Evolutionary conservation across 2,888 invertebrate genomes (phyloP).

Genomic region (Nemoura dubitans): DNA sequence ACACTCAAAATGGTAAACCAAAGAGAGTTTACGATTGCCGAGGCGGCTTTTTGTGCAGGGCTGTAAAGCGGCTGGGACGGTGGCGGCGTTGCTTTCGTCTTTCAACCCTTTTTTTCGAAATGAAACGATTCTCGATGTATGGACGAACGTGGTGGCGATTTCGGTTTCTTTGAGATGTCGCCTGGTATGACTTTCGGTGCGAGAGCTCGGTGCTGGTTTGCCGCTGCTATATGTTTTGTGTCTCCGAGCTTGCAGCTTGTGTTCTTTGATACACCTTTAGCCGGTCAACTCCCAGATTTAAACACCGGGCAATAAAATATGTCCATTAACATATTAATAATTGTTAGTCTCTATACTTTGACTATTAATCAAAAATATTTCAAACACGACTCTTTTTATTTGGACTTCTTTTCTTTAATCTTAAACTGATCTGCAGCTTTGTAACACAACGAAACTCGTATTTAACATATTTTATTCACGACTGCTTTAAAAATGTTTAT

Average conservation of each 20-base stretch:
- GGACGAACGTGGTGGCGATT: not conserved
- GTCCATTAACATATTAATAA: conserved; percentile 22
- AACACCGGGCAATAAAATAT: conserved; percentile 9
- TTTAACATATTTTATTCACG: conserved; percentile 28
- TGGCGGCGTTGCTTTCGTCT: not conserved
- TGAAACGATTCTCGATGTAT: not conserved
- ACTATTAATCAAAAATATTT: conserved; percentile 24
- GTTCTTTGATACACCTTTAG: not conserved
- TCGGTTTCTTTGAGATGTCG: not conserved
- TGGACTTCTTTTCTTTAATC: conserved; percentile 15
- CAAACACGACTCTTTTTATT: conserved; percentile 10
- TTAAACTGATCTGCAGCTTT: conserved; percentile 21
- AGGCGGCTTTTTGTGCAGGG: not conserved
- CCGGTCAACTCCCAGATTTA: conserved; percentile 14
- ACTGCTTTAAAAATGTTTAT: conserved; percentile 27
- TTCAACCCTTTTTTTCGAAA: conserved; percentile 28
- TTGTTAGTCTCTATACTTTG: conserved; percentile 21
- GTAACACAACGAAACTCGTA: not conserved
- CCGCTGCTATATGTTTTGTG: not conserved
- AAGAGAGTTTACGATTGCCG: conserved; percentile 1
- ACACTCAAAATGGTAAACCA: conserved; percentile 27
- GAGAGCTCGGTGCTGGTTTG: not conserved
- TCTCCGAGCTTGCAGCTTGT: not conserved
- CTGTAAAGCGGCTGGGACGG: conserved; percentile 31
- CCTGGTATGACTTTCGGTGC: not conserved